Evolutionary conservation across 2,888 invertebrate genomes (phyloP), one percentile per base, ranked within the genome.

Genomic region (Athripsodes cinereus): DNA sequence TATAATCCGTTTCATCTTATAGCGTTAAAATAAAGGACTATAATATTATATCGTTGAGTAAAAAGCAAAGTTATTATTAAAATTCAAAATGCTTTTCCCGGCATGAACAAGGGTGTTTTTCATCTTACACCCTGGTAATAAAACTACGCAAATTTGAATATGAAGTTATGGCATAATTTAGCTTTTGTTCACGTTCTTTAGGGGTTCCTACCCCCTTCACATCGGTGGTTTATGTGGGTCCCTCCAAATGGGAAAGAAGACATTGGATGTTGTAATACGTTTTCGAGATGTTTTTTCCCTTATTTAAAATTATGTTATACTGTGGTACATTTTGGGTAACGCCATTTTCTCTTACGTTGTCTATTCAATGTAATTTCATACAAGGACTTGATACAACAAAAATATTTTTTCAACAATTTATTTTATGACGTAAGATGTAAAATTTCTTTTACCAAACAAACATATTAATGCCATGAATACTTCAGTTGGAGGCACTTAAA

Each of bases 121-220:
- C 26, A 16, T 46, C 44, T 44, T 16, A 31, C 56, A 19, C 56
- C 47, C 48, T 19, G 20, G 52, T 57, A 47, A 52, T 57, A 52
- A 57, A 57, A 57, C 57, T 57, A 57, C 47, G 44, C 52, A 34
- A 57, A 57, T 57, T 57, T 52, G 57, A 57, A 57, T 57, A 57
- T 57, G 57, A 56, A 56, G 56, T 56, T 35, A 56, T 56, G 51
- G 56, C 51, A 52, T 50, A 20, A 50, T 56, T 56, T 56, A 22
- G 44, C 56, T 50, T 56, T 56, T 56, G 56, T 56, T 56, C 56
- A 49, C 50, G 16, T 56, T 31, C 50, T 56, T 52, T 49, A 20
- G 51, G 56, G 44, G 22, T 34, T 50, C 8, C 50, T n/a, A n/a
- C 22, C 49, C 55, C 50, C 56, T 46, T 22, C 40, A 5, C 40